phyloP scores from a whole-genome alignment of 2,797 vertebrate species.

The Esox masquinongy region DNA sequence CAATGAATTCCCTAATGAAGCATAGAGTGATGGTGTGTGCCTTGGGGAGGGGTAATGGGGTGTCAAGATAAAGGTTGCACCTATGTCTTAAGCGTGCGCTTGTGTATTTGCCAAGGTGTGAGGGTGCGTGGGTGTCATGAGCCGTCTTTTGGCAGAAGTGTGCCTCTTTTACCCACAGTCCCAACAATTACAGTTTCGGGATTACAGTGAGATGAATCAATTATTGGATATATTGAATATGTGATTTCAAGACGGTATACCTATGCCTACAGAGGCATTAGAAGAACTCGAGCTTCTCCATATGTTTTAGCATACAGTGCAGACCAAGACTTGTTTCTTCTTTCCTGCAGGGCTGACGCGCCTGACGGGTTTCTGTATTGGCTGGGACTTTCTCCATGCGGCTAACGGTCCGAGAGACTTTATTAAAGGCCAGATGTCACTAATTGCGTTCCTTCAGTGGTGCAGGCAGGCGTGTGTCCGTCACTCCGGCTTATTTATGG shows the following conservation, averaged over 20 bases:
- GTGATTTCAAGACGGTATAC: background rate
- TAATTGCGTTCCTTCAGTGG: conserved; percentile 52
- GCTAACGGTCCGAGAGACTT: conserved; percentile 2
- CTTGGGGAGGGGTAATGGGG: conserved; percentile 22
- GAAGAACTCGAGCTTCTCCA: background rate
- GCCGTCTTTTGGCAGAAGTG: background rate
- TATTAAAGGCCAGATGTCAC: conserved; percentile 33
- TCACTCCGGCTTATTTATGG: conserved; percentile 44
- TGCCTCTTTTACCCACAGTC: background rate
- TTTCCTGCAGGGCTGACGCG: conserved; percentile 13
- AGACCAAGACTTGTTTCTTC: conserved; percentile 10
- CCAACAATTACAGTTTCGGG: background rate
- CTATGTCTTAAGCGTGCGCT: conserved; percentile 63
- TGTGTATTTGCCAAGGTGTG: conserved; percentile 17
- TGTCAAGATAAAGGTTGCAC: conserved; percentile 48
- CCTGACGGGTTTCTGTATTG: conserved; percentile 26
- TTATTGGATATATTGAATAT: background rate
- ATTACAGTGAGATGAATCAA: background rate
- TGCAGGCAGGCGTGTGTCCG: conserved; percentile 36
- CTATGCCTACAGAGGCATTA: background rate
- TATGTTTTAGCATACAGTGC: background rate
- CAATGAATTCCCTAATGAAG: background rate
- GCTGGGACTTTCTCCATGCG: background rate
- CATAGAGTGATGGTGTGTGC: background rate
- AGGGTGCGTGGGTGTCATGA: background rate